These are phyloP conservation scores for Archips crataeganus DNA, from an alignment of 2,888 invertebrate species.

Conservation along the genomic window DNA sequence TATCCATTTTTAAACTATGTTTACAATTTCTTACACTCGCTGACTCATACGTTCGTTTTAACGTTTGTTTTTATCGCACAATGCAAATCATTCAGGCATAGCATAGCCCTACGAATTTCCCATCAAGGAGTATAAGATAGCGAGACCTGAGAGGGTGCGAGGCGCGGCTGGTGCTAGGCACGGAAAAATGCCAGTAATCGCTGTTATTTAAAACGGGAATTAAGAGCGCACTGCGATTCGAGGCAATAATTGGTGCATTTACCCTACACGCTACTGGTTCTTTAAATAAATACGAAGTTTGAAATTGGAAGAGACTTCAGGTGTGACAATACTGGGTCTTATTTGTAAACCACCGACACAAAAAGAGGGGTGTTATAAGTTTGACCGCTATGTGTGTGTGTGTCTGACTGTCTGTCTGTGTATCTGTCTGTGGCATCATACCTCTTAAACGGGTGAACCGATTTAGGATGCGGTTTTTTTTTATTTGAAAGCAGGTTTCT, in stretches of 20 bases:
- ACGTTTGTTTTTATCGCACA: constrained; percentile 25
- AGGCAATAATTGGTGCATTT: constrained; percentile 42
- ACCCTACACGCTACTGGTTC: constrained; percentile 33
- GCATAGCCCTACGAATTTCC: constrained; percentile 26
- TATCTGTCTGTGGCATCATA: too few relatives aligned
- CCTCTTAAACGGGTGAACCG: too few relatives aligned
- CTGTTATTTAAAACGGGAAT: constrained; percentile 40
- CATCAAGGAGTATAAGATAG: constrained; percentile 18
- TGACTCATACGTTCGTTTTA: not conserved
- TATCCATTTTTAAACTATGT: too few relatives aligned
- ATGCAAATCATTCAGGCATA: constrained; percentile 23
- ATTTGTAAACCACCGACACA: too few relatives aligned
- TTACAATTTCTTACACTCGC: not conserved
- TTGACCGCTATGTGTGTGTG: too few relatives aligned
- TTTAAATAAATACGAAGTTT: constrained; percentile 34
- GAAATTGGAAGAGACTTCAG: constrained; percentile 2
- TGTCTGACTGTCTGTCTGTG: too few relatives aligned
- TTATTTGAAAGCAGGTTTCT: too few relatives aligned
- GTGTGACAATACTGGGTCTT: not conserved
- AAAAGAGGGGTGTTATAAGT: too few relatives aligned
- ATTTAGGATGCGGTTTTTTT: too few relatives aligned
- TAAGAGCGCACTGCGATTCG: constrained; percentile 40
- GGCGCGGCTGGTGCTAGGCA: constrained; percentile 34
- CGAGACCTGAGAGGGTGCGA: constrained; percentile 36
- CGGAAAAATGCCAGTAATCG: constrained; percentile 42